Base-by-base conservation (phyloP, 1,140 invertebrate species). In the Helicoverpa zea region DNA sequence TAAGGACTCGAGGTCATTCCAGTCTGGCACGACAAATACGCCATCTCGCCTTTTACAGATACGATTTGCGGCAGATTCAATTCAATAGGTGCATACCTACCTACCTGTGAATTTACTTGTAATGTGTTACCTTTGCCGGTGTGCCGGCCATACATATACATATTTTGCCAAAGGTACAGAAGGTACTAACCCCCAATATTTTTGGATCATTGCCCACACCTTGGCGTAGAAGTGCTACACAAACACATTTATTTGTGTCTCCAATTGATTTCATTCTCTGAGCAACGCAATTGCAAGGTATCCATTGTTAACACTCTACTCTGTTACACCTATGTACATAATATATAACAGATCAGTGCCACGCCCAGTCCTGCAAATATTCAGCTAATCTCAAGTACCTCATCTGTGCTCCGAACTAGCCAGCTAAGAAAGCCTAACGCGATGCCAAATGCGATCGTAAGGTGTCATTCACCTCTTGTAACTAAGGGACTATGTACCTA, bases 1-100 rank as follows among this genome's bases (percentile, higher is more conserved):
- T 87, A 89, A 84, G 87, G 86, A 89, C 78, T 83, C 84, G 87
- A 89, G 86, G 86, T 88, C 87, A 88, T 76, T 87, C 80, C 80
- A 84, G 83, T 80, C 79, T 80, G 79, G 72, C 58, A 82, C 81
- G 79, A 80, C 87, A 81, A 86, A 84, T 86, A 82, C 82, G 82
- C 79, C 74, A 85, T 83, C 63, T 78, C 81, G 87, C 82, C 83
- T 85, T 81, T 73, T 70, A 68, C 52, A 70, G 52, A 78, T 66
- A 78, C 61, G 30, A 47, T 51, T 54, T 35, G 61, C 47, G 56
- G 75, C 61, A 66, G 75, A 66, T 63, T 78, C 14, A 56, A 66
- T 43, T 43, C 35, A 43, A 43, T 43, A 43, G 35, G 35, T 43
- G 9, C 35, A 3, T 35, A 35, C 35, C 1, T 43, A 43, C 35